Evolutionary conservation across 2,797 vertebrate species (phyloP), one percentile per base, ranked within the genome.

Genomic region (Danio albolineatus): DNA sequence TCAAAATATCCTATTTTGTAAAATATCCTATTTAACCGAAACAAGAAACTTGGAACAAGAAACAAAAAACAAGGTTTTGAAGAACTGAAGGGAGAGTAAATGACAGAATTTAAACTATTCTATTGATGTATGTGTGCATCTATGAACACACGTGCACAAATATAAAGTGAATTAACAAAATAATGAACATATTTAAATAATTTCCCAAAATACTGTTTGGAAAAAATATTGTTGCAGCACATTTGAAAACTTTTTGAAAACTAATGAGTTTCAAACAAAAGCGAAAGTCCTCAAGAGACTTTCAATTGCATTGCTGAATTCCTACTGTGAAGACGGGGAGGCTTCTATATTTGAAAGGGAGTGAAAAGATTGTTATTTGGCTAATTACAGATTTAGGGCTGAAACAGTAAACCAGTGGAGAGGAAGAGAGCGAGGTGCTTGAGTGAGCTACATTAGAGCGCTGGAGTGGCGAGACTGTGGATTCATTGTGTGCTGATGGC

Each of bases 401-500:
- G 84, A 87, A 90, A 88, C 65, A 83, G 87, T 90, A 89, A 93
- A 91, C 84, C 59, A 66, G 88, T 89, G 90, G 86, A 86, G 21
- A 90, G 88, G 84, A 71, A 86, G 66, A 82, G 66, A 88, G 74
- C 82, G 82, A 87, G 65, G 56, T 70, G 82, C 83, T 88, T 89
- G 81, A 90, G 87, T 90, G 89, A 90, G 87, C 87, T 84, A 86
- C 89, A 91, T 89, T 86, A 86, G 84, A 86, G 84, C 76, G 3
- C 17, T 39, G 79, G 85, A 87, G 88, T 85, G 83, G 83, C 78
- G 80, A 71, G 70, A 82, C 87, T 91, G 88, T 80, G 83, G 88
- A 91, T 89, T 89, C 88, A 91, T 90, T 92, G 89, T 92, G 89
- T 93, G 90, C 79, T 90, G 90, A 93, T 93, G 88, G 70, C 80